phyloP scores from a whole-genome alignment of 2,888 invertebrate genomes.

The Celastrina argiolus region DNA sequence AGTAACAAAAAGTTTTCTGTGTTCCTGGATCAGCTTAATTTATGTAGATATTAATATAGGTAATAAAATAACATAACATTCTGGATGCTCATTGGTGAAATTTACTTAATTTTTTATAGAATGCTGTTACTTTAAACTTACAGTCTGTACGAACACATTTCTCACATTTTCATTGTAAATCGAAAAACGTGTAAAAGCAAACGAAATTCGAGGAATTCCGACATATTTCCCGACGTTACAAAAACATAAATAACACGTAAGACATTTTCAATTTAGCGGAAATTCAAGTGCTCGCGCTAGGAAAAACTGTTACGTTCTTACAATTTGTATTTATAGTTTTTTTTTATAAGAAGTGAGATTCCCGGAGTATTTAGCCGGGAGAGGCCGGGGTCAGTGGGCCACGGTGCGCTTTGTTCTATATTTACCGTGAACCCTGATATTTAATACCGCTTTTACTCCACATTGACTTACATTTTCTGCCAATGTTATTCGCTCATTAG shows the following conservation, averaged over 20 bases:
- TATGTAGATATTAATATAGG: too few relatives aligned
- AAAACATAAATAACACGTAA: constrained; percentile 19
- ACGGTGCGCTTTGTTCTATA: constrained; percentile 13
- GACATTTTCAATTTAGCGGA: constrained; percentile 16
- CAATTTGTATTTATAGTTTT: constrained; percentile 7
- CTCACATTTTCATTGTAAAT: not conserved
- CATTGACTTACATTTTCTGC: constrained; percentile 5
- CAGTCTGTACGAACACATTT: not conserved
- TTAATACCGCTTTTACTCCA: constrained; percentile 6
- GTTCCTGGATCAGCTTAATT: too few relatives aligned
- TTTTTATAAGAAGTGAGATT: not conserved
- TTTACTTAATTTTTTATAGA: not conserved
- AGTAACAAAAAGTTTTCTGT: too few relatives aligned
- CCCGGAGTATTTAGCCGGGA: constrained; percentile 6
- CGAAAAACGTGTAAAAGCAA: not conserved
- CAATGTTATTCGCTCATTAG: constrained; percentile 3
- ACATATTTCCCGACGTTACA: not conserved
- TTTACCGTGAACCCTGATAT: constrained; percentile 15
- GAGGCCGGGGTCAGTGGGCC: constrained; percentile 16
- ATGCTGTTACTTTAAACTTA: not conserved
- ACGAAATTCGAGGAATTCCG: not conserved
- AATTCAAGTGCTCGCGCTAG: constrained; percentile 6
- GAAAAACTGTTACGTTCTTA: constrained; percentile 2
- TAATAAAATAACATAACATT: too few relatives aligned
- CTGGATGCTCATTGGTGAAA: too few relatives aligned